A percentile compares a stretch with the other conserved stretches of the same genome.
Conservation (phyloP, 2,888 invertebrate genomes). For the Thera britannica region DNA sequence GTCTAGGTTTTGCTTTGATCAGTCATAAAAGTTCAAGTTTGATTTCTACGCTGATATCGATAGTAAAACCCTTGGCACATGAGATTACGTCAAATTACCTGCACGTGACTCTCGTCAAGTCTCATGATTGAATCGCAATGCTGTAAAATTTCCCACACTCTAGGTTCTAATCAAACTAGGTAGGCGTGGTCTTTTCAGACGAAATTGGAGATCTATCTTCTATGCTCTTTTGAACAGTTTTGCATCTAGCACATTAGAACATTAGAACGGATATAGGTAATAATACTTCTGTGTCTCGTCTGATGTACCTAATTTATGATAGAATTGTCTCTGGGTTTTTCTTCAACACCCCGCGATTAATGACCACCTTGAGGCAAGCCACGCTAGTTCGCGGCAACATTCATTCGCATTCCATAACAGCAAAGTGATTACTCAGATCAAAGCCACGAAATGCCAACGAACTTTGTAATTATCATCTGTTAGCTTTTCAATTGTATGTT, state of each 20-base stretch:
- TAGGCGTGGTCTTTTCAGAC: not conserved
- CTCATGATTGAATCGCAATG: slow-evolving; percentile 5
- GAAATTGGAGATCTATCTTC: not conserved
- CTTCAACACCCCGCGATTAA: not conserved
- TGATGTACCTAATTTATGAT: not conserved
- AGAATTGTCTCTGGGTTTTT: not conserved
- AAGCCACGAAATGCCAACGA: slow-evolving; percentile 38
- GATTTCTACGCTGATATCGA: not conserved
- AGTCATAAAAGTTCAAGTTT: not conserved
- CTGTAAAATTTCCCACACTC: slow-evolving; percentile 20
- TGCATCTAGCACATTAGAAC: not conserved
- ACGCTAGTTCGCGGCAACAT: not conserved
- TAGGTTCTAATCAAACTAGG: slow-evolving; percentile 4
- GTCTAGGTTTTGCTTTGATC: not conserved
- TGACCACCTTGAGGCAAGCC: not conserved
- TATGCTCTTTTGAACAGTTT: not conserved
- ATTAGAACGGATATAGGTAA: no score
- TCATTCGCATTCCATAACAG: slow-evolving; percentile 6
- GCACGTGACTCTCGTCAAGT: slow-evolving; percentile 22
- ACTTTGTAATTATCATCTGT: slow-evolving; percentile 43
- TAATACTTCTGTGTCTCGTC: not conserved
- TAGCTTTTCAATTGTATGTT: slow-evolving; percentile 35
- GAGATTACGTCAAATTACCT: slow-evolving; percentile 18
- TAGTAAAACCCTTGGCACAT: slow-evolving; percentile 7
- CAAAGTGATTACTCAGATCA: slow-evolving; percentile 24